A percentile compares a stretch with the other conserved stretches of the same genome.
phyloP scores from a whole-genome alignment of 2,888 invertebrate genomes.

The Automeris io region DNA sequence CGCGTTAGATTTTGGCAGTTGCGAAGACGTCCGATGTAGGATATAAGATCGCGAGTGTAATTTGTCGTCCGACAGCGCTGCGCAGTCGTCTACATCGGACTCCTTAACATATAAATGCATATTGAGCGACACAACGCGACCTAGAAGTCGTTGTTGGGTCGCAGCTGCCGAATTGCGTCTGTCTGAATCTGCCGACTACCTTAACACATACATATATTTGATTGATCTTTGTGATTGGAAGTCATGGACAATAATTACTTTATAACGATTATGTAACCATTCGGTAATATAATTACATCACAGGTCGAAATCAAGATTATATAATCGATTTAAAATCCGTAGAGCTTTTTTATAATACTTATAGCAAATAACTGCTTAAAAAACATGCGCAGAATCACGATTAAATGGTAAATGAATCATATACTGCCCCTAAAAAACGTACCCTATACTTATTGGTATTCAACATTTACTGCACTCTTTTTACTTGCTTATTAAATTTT shows the following conservation, averaged over 20 bases:
- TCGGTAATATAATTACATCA: neutral
- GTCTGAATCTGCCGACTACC: too few species aligned
- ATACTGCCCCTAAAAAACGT: neutral
- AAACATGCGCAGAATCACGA: constrained; percentile 4
- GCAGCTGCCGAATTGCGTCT: too few species aligned
- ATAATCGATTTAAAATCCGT: neutral
- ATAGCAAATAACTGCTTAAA: neutral
- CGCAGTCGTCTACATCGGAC: too few species aligned
- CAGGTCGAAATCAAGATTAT: neutral
- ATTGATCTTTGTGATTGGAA: too few species aligned
- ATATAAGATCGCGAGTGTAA: too few species aligned
- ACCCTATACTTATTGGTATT: constrained; percentile 6
- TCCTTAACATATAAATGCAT: too few species aligned
- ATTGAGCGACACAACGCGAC: too few species aligned
- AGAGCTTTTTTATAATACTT: neutral
- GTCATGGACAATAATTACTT: neutral
- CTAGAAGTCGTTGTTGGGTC: too few species aligned
- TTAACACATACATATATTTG: too few species aligned
- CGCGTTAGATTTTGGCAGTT: too few species aligned
- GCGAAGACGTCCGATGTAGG: too few species aligned
- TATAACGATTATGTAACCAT: neutral
- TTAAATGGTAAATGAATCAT: constrained; percentile 9
- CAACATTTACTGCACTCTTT: neutral
- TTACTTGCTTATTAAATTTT: neutral
- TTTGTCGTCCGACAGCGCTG: too few species aligned